Evolutionary conservation across 2,797 vertebrate species (phyloP).

Genomic region (Siniperca undulata): DNA sequence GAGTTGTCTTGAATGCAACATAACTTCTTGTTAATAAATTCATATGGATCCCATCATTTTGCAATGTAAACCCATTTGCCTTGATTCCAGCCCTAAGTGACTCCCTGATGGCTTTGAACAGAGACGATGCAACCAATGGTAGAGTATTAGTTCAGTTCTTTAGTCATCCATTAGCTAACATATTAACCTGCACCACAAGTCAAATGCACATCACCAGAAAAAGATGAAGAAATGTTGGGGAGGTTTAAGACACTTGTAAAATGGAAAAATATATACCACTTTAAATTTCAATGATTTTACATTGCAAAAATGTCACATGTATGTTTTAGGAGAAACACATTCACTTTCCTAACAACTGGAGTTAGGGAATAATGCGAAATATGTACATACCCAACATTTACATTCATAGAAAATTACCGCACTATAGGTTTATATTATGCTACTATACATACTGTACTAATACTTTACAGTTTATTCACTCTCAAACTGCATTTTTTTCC

Average conservation of each 20-base stretch:
- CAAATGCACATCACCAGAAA: conserved; percentile 41
- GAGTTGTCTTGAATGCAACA: conserved; percentile 51
- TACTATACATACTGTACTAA: conserved; percentile 35
- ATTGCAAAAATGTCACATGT: background rate
- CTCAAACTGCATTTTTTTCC: conserved; percentile 19
- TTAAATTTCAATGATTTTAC: background rate
- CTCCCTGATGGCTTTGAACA: conserved; percentile 86
- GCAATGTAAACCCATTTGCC: conserved; percentile 82
- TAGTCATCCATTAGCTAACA: conserved; percentile 69
- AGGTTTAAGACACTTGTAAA: conserved; percentile 4
- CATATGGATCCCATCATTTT: conserved; percentile 65
- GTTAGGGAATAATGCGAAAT: background rate
- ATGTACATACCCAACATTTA: conserved; percentile 66
- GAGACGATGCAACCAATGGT: conserved; percentile 86
- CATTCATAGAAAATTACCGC: conserved; percentile 24
- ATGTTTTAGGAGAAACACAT: background rate
- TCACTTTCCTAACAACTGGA: background rate
- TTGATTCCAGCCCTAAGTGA: conserved; percentile 87
- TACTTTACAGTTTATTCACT: conserved; percentile 15
- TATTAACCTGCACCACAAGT: conserved; percentile 59
- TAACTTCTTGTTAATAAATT: conserved; percentile 61
- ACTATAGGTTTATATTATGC: conserved; percentile 21
- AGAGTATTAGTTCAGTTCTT: conserved; percentile 84
- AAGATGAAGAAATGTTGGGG: conserved; percentile 66
- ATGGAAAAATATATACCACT: background rate